Evolutionary conservation across 2,888 invertebrate species (phyloP), one percentile per base, ranked within the genome.

Genomic region (Omphaloscelis lunosa): DNA sequence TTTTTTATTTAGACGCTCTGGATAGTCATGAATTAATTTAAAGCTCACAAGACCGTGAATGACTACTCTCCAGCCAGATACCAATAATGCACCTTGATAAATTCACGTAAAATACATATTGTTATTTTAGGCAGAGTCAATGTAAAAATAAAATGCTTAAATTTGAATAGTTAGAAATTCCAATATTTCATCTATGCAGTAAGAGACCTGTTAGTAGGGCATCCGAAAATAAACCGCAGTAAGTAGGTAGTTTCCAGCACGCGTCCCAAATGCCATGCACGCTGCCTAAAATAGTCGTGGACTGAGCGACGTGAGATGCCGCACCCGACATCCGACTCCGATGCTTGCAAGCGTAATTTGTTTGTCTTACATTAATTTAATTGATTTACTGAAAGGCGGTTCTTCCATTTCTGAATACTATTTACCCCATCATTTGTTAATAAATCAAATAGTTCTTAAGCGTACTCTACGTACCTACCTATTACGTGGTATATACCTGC

Each of bases 231-330:
- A 96, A 94, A 92, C 89, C 90, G 83, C 81, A 88, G 93, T 93
- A 93, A 92, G 93, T 94, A 92, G 92, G 92, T 93, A 93, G 95
- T 93, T 94, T 96, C 95, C 96, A 96, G 95, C 93, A 92, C 93
- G 90, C 95, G 95, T 93, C 93, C 94, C 94, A 94, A 95, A 96
- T 96, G 94, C 95, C 94, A 92, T 92, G 92, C 93, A 91, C 92
- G 93, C 92, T 91, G 91, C 94, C 94, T 89, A 94, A 96, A 96
- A 96, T 96, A 96, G 95, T 92, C 92, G 82, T 89, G 89, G 85
- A 88, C 82, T 86, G 89, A 87, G 91, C 85, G 87, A 87, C 88
- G 89, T 86, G 86, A 85, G 90, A 83, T 87, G 90, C 89, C 90
- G 89, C 86, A 89, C 85, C 90, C 90, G 95, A 94, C 91, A 95